Evolutionary conservation across 1,140 invertebrate species (phyloP).

Genomic region (Berghia stephanieae): DNA sequence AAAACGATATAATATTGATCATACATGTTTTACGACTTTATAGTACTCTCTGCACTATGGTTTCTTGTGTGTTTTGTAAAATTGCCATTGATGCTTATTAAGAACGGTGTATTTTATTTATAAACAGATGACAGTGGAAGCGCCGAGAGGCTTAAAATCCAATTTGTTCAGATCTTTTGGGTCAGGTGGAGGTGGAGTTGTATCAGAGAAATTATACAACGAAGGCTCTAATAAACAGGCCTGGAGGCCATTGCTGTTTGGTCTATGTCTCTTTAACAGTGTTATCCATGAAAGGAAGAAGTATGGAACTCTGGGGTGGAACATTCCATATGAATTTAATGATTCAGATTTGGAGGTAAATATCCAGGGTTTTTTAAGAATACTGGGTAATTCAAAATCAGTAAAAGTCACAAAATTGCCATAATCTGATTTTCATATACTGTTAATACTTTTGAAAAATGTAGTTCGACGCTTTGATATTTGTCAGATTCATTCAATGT

Average conservation of each 20-base stretch:
- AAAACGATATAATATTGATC: neutral
- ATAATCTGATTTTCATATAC: too few relatives aligned
- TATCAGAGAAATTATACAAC: conserved; percentile 60
- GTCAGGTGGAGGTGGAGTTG: conserved; percentile 55
- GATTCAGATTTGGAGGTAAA: conserved; percentile 76
- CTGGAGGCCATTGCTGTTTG: conserved; percentile 63
- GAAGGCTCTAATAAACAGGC: conserved; percentile 39
- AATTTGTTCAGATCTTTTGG: conserved; percentile 61
- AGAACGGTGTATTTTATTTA: too few relatives aligned
- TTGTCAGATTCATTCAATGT: too few relatives aligned
- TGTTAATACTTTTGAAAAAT: too few relatives aligned
- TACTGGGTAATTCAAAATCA: too few relatives aligned
- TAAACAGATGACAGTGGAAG: conserved; percentile 93
- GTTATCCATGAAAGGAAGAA: conserved; percentile 87
- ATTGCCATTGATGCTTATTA: too few relatives aligned
- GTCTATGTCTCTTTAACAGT: conserved; percentile 76
- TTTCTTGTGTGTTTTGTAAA: too few relatives aligned
- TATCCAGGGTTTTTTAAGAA: too few relatives aligned
- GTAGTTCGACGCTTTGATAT: too few relatives aligned
- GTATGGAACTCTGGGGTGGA: conserved; percentile 88
- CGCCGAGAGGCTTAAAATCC: conserved; percentile 82
- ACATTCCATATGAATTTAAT: conserved; percentile 88
- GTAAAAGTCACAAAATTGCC: too few relatives aligned
- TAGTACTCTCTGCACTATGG: too few relatives aligned
- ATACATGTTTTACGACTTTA: neutral